Evolutionary conservation across 2,888 invertebrate genomes (phyloP), one percentile per base, ranked within the genome.

Genomic region (Galerucella pusilla): DNA sequence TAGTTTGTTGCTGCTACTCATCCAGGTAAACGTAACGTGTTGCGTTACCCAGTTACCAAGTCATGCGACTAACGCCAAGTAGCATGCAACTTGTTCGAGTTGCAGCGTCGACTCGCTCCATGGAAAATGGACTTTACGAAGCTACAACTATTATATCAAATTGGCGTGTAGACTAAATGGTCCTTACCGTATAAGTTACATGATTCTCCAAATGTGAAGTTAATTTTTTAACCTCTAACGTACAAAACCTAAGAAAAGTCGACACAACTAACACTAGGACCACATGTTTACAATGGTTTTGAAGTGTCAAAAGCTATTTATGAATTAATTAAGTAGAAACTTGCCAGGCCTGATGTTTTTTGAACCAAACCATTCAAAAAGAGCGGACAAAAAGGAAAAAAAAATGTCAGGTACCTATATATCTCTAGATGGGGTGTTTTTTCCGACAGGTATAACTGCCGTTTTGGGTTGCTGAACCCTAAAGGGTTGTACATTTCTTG

Each of bases 401-500:
- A 60, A 60, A 60, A 63, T 42, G n/a, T 63, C 28, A 63, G 35
- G 63, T 63, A 42, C 35, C 35, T 16, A 59, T 16, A 20, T 59
- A 59, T 59, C 59, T 59, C 11, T 16, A 63, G 11, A 6, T 63
- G 42, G 63, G 63, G 42, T 63, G 20, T 20, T n/a, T 60, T 60
- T 60, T 63, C 6, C 5, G n/a, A 7, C 63, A 63, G 42, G 63
- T 42, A n/a, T n/a, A 63, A 42, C 63, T 63, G 63, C 28, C 63
- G 16, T 1, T 63, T 63, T 42, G 35, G 63, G 42, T 63, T 42
- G 5, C 35, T 63, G 63, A 63, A 42, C 63, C 35, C 42, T 9
- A 42, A 63, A 63, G 63, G n/a, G 63, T 63, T 63, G 63, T 20
- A 16, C n/a, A 63, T 42, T 63, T 63, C n/a, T 63, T 63, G 63